Evolutionary conservation across 1,140 invertebrate species (phyloP), one percentile per base, ranked within the genome.

Genomic region (Hycleus cichorii): DNA sequence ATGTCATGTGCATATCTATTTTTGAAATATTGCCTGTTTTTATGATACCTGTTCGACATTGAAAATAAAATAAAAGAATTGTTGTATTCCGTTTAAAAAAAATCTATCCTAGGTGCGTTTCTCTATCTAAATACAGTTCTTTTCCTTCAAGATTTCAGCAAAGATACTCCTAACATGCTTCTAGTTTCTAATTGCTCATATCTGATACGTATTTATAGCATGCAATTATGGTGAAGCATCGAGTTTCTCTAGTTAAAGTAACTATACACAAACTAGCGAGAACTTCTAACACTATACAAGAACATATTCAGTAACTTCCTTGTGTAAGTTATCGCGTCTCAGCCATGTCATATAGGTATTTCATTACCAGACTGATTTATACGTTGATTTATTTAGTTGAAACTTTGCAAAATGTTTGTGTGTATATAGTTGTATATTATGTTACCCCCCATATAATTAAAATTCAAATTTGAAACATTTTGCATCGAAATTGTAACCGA

Each of bases 191-290:
- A 69, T 69, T 69, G 63, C 64, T 69, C 62, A 65, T 65, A 69
- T 69, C 67, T 69, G 67, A 69, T 69, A 69, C 64, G 67, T 67
- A 69, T 69, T 69, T 69, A 69, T 67, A 64, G 65, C 60, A 44
- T 48, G 67, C 67, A 69, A 69, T 69, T 69, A 69, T 64, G 65
- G 63, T 56, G 47, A 32, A 58, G 65, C 64, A 55, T 69, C 67
- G 65, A 69, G 67, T 69, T 69, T 65, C 67, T 32, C 32, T 39
- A 55, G 58, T 46, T 48, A 38, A 44, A 53, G 57, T 44, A 58
- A 62, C 49, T 62, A 32, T 32, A 59, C 50, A 63, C 18, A 18
- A 18, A 18, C 18, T 18, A 50, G 60, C 60, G 55, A 63, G 59
- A 68, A 66, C 57, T 69, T 69, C 60, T 59, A n/a, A 56, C 57